These are phyloP conservation scores for Dermochelys coriacea DNA, from an alignment of 2,797 vertebrate species.

Conservation along the genomic window DNA sequence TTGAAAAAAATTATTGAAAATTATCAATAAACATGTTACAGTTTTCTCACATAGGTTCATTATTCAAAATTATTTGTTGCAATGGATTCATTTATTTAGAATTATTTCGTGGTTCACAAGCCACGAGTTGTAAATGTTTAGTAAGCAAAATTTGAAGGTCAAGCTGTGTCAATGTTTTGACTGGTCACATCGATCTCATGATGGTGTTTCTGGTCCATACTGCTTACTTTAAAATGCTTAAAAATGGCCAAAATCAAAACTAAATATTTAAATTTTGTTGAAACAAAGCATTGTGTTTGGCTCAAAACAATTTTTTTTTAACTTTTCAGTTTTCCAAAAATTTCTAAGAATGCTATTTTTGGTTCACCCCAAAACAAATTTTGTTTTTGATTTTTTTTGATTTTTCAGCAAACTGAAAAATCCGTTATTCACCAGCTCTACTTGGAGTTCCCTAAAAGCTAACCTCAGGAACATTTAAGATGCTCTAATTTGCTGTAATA, in stretches of 20 bases:
- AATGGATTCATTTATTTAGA: neutral
- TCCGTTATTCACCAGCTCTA: too few relatives aligned
- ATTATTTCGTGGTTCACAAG: neutral
- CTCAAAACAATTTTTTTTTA: too few relatives aligned
- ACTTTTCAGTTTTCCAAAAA: too few relatives aligned
- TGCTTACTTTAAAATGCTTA: too few relatives aligned
- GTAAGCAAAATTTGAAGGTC: neutral
- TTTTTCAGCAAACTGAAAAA: too few relatives aligned
- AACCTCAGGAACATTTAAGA: neutral
- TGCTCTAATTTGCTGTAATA: neutral
- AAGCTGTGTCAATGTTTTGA: neutral
- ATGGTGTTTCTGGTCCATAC: neutral
- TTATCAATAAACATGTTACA: fast-evolving
- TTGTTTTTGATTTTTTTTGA: too few relatives aligned
- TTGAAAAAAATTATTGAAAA: neutral
- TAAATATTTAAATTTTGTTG: too few relatives aligned
- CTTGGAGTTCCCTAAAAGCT: too few relatives aligned
- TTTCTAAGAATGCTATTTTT: too few relatives aligned
- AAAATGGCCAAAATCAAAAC: too few relatives aligned
- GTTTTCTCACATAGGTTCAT: neutral
- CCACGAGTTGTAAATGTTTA: neutral
- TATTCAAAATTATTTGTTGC: neutral
- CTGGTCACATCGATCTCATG: neutral
- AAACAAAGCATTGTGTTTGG: too few relatives aligned
- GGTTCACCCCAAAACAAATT: too few relatives aligned